These are phyloP conservation scores for Drosophila antonietae DNA, from an alignment of 2,888 invertebrate species.

Conservation along the genomic window DNA sequence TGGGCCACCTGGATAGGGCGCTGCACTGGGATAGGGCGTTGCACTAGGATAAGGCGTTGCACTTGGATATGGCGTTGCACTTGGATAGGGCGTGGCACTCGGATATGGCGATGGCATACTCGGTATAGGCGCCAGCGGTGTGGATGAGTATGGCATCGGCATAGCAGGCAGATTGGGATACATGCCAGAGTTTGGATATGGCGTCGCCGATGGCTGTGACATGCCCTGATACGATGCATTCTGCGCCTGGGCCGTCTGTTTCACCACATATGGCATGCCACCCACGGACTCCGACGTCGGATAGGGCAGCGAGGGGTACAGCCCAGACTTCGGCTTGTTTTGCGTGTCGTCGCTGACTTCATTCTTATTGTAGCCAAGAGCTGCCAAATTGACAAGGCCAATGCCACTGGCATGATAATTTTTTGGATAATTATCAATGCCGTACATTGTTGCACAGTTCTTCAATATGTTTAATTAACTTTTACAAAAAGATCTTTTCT, in stretches of 20 bases:
- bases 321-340: constrained; percentile 66
- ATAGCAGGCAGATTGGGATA: constrained; percentile 57
- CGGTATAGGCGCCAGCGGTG: constrained; percentile 36
- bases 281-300: constrained; percentile 72
- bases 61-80: constrained; percentile 34
- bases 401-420: constrained; percentile 83
- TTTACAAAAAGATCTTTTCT: constrained; percentile 2
- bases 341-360: constrained; percentile 54
- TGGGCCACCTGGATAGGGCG: constrained; percentile 61
- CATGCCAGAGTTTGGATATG: constrained; percentile 60
- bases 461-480: constrained; percentile 8
- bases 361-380: constrained; percentile 81
- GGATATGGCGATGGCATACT: background rate
- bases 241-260: constrained; percentile 61
- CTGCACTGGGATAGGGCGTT: constrained; percentile 55
- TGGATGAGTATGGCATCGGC: constrained; percentile 56
- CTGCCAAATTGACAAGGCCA: constrained; percentile 83
- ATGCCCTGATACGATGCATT: constrained; percentile 59
- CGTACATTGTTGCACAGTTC: constrained; percentile 61
- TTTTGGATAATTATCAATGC: constrained; percentile 81
- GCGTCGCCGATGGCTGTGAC: constrained; percentile 51
- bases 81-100: constrained; percentile 26
- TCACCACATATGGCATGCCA: constrained; percentile 72
- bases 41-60: constrained; percentile 40
- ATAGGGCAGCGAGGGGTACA: constrained; percentile 81